Conservation (phyloP, 1,140 invertebrate genomes). For the Drosophila ficusphila region DNA sequence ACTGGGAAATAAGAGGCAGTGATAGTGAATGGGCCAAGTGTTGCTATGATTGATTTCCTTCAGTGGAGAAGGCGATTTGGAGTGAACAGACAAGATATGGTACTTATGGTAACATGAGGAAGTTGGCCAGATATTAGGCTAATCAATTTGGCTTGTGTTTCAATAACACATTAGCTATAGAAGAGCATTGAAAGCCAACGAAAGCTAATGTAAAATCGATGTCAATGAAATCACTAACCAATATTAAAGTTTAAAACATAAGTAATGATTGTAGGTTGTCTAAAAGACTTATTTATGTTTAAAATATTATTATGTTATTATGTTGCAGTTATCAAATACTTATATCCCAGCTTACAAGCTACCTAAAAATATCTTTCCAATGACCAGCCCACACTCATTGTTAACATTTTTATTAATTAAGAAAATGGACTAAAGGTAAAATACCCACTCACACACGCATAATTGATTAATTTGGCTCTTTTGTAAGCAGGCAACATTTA, state of each 20-base stretch:
- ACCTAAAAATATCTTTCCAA: conserved; percentile 10
- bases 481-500: conserved; percentile 46
- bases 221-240: too few species aligned
- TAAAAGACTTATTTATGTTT: too few species aligned
- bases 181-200: too few species aligned
- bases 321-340: too few species aligned
- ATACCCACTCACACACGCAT: conserved; percentile 17
- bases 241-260: too few species aligned
- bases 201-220: too few species aligned
- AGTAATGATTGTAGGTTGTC: too few species aligned
- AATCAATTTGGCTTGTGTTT: conserved; percentile 14
- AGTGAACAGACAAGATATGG: conserved; percentile 16
- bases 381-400: conserved; percentile 32
- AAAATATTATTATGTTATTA: too few species aligned
- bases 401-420: conserved; percentile 77
- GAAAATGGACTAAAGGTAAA: conserved; percentile 52
- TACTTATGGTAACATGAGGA: conserved; percentile 21
- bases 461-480: conserved; percentile 63
- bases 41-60: conserved; percentile 48
- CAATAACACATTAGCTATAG: not conserved
- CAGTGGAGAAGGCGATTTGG: conserved; percentile 27
- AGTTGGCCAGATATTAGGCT: conserved; percentile 23
- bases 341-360: too few species aligned
- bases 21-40: conserved; percentile 30
- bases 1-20: conserved; percentile 37